Base-by-base conservation (phyloP, 2,888 invertebrate genomes). In the Drosophila borborema region DNA sequence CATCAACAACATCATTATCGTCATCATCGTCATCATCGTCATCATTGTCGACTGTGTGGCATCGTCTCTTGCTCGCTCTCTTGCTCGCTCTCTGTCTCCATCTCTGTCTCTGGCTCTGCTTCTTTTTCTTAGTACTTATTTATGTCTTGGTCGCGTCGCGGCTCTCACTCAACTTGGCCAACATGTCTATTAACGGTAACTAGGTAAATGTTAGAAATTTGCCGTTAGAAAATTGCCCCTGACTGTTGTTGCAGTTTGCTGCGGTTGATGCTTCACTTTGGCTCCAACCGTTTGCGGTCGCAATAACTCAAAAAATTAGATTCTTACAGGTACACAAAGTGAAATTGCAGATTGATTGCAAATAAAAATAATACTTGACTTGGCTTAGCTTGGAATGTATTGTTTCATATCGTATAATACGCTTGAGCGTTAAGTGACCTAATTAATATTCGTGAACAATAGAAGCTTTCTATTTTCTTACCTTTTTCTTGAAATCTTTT, bases 101-200 rank as follows among this genome's bases (percentile, higher is more conserved):
- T 23, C 49, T 34, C 16, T 23, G n/a, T 40, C 40, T 40, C 0
- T 41, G 16, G 3, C 16, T 12, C 18, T 18, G n/a, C 8, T 58
- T 61, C 53, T 41, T 40, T 61, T 43, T 49, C 66, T 46, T 76
- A 72, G 68, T 81, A 82, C 82, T 80, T 85, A 81, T 89, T 80
- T 81, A 80, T 88, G 87, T 81, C 86, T 81, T 82, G 82, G 72
- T 66, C 76, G 58, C 65, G 40, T 55, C 74, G 74, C 74, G 74
- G 66, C 75, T 72, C 56, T 82, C 77, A 86, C 80, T 78, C 49
- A 90, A 86, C 80, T 86, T 90, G 89, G 89, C 86, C 86, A 90
- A 89, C 75, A 84, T 86, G 89, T 86, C 89, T 89, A 87, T 87
- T 89, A 87, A 87, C 87, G 87, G 87, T 89, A 87, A 89, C 90